These are phyloP conservation scores for Oreonectes daqikongensis DNA, from an alignment of 2,797 vertebrate species.

Conservation along the genomic window DNA sequence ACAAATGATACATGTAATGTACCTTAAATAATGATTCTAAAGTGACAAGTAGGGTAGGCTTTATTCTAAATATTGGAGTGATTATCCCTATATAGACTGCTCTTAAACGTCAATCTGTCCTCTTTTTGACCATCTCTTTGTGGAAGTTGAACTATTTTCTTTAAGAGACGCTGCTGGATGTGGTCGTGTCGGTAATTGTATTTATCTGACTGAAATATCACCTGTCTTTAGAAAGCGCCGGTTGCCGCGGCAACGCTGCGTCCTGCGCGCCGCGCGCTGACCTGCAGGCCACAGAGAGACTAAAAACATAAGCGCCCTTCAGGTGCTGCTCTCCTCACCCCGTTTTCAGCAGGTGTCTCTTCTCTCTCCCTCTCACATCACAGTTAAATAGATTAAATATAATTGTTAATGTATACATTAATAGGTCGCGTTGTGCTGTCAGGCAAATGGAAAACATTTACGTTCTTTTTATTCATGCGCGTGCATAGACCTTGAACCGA, in stretches of 20 bases:
- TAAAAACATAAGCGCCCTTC: conserved; percentile 21
- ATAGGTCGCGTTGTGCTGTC: not conserved
- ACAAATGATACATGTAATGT: no score
- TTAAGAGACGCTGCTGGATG: conserved; percentile 17
- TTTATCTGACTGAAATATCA: conserved; percentile 48
- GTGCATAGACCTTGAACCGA: not conserved
- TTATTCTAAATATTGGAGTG: conserved; percentile 11
- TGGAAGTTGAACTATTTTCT: conserved; percentile 44
- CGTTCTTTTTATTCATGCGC: not conserved
- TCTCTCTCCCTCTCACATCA: not conserved
- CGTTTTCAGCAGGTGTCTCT: conserved; percentile 17
- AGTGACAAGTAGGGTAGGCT: no score
- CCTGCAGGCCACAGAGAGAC: conserved; percentile 23
- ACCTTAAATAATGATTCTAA: no score
- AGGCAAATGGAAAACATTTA: not conserved
- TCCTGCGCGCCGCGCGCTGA: conserved; percentile 17
- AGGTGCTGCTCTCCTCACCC: conserved; percentile 25
- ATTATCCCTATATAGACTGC: conserved; percentile 6
- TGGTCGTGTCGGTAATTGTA: conserved; percentile 41
- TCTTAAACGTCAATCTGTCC: conserved; percentile 36
- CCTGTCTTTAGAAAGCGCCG: conserved; percentile 28
- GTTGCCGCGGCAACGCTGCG: conserved; percentile 48
- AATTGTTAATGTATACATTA: conserved; percentile 4
- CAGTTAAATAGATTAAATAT: not conserved
- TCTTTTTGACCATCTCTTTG: conserved; percentile 45